phyloP scores from a whole-genome alignment of 1,140 invertebrate species.

The Solenopsis fugax region DNA sequence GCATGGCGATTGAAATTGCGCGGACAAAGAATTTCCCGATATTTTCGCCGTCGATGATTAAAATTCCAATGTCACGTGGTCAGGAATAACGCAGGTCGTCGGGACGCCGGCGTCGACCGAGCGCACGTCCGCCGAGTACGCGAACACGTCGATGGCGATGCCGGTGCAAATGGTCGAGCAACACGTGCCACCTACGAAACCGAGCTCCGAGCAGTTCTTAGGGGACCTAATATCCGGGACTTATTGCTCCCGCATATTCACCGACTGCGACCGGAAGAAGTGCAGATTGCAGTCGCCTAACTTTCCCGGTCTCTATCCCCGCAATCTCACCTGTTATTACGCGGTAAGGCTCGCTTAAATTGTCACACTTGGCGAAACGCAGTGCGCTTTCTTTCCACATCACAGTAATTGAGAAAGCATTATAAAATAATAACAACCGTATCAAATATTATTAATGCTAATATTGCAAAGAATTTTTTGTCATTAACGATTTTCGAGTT shows the following conservation, averaged over 20 bases:
- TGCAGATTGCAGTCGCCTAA: conserved; percentile 96
- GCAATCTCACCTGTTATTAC: conserved; percentile 96
- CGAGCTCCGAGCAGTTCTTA: conserved; percentile 89
- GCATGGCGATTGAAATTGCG: conserved; percentile 31
- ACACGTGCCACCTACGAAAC: conserved; percentile 76
- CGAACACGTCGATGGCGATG: conserved; percentile 82
- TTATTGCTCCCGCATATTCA: conserved; percentile 96
- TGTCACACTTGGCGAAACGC: background rate
- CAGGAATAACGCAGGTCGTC: conserved; percentile 80
- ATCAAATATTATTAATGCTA: background rate
- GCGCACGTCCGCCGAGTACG: conserved; percentile 71
- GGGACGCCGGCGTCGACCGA: conserved; percentile 54
- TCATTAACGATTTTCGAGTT: background rate
- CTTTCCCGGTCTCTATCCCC: conserved; percentile 95
- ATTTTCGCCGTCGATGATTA: conserved; percentile 51
- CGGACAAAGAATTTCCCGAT: conserved; percentile 45
- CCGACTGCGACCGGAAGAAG: conserved; percentile 94
- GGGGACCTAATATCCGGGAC: conserved; percentile 95
- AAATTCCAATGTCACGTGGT: conserved; percentile 55
- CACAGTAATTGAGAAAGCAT: background rate
- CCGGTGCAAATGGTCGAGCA: conserved; percentile 81
- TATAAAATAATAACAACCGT: background rate
- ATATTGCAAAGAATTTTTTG: background rate
- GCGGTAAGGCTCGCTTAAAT: conserved; percentile 87
- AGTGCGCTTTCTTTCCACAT: background rate